Evolutionary conservation across 2,888 invertebrate species (phyloP), one percentile per base, ranked within the genome.

Genomic region (Hydroisotoma schaefferi): DNA sequence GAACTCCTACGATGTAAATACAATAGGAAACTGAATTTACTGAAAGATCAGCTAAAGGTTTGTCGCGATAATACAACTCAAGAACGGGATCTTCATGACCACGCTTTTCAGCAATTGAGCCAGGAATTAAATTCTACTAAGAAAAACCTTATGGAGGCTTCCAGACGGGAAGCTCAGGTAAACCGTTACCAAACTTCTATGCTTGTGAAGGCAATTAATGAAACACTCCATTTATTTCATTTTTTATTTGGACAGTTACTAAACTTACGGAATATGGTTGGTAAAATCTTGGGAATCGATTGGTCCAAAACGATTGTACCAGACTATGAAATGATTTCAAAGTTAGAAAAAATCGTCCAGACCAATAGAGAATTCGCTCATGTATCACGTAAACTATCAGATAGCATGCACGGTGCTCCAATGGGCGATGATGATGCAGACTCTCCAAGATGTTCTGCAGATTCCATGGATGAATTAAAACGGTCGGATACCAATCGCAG

Each of bases 321-420:
- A 0, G 87, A 88, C 79, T 85, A 87, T 73, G 88, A 88, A 78
- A 81, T 88, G 74, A 81, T 88, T 59, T 85, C 87, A 33, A 83
- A 89, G 1, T 80, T 91, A 26, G 90, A 90, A 77, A 90, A 90
- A 76, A 79, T 91, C 70, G 87, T 90, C 53, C 87, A 89, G 70
- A 90, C 90, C 0, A 90, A 91, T 76, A 87, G 90, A 73, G 91
- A 91, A 78, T 91, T 90, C 76, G 89, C 90, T 0, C 77, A 88
- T 73, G 85, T 91, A 3, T 90, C 90, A 2, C 82, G 89, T 5
- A 83, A 90, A 60, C 59, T 72, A 25, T 68, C 70, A 1, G 72
- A 72, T 52, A 70, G 69, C 52, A 69, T 69, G 28, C 69, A 69
- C 57, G 55, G 62, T 55, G 67, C 69, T 23, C 70, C 70, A 15